phyloP scores from a whole-genome alignment of 2,888 invertebrate species.

The Entomobrya proxima region DNA sequence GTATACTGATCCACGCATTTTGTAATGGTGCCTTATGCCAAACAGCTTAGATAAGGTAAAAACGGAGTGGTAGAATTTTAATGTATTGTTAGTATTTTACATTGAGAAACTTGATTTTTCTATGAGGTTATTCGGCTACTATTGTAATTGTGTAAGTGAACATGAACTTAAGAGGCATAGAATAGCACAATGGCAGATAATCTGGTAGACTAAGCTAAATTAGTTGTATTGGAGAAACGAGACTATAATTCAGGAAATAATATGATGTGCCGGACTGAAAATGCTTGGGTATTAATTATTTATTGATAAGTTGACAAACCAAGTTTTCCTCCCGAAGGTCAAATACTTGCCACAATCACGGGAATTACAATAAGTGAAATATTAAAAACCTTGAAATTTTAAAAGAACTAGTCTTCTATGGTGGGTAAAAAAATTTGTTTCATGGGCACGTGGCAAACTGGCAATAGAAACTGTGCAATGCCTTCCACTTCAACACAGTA shows the following conservation, averaged over 20 bases:
- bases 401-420: conserved; percentile 26
- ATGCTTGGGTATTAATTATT: conserved; percentile 13
- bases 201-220: background rate
- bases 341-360: background rate
- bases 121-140: background rate
- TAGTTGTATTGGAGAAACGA: conserved; percentile 14
- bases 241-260: background rate
- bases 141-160: background rate
- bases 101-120: conserved; percentile 1
- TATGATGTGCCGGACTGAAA: conserved; percentile 1
- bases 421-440: conserved; percentile 12
- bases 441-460: background rate
- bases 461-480: background rate
- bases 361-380: background rate
- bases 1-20: background rate
- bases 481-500: background rate
- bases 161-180: background rate
- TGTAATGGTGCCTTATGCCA: conserved; percentile 43
- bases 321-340: background rate
- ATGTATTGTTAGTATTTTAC: background rate
- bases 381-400: conserved; percentile 16
- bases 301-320: background rate
- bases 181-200: background rate
- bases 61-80: background rate
- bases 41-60: background rate